Base-by-base conservation (phyloP, 2,888 invertebrate species). In the Tenthredo scrophulariae region DNA sequence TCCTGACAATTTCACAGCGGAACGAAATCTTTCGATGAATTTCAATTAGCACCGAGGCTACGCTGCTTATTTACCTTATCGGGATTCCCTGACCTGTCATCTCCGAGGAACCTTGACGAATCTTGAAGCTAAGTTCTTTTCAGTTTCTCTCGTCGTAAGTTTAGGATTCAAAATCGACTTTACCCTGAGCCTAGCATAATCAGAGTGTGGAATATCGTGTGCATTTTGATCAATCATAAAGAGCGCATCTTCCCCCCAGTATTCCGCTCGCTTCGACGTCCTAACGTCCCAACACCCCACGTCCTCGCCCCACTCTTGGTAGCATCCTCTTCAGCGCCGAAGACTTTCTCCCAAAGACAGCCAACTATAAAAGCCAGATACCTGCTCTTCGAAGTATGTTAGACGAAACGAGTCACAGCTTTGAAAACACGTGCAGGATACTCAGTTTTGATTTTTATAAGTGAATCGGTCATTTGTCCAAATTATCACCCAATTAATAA, bases 321-420 rank as follows among this genome's bases (percentile, higher is more conserved):
- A 65, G 83, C 85, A 85, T 85, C 85, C 85, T 85, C 85, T 46
- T 85, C 86, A 89, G 33, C 88, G 87, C 85, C 88, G 88, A 90
- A 89, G 91, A 93, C 93, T 93, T 93, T 93, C 93, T 93, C 93
- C 92, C 88, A 93, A 93, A 93, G 93, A 92, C 91, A 87, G 90
- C 87, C 90, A 91, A 91, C 93, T 93, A 93, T 93, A 93, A 92
- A 93, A 93, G 92, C 91, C 89, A 91, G 91, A 91, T 92, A 90
- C 90, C 87, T 90, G 88, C 89, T 90, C 90, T 92, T 92, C 91
- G 91, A 92, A 91, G 90, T 91, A 92, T 90, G 93, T 93, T 92
- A 92, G 93, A 92, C 91, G 90, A 91, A 91, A 91, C 83, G 29
- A 83, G 50, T 62, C 80, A 62, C 80, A 80, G 80, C 80, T 80